Base-by-base conservation (phyloP, 2,797 vertebrate genomes). In the Hydrocynus forskahlii region DNA sequence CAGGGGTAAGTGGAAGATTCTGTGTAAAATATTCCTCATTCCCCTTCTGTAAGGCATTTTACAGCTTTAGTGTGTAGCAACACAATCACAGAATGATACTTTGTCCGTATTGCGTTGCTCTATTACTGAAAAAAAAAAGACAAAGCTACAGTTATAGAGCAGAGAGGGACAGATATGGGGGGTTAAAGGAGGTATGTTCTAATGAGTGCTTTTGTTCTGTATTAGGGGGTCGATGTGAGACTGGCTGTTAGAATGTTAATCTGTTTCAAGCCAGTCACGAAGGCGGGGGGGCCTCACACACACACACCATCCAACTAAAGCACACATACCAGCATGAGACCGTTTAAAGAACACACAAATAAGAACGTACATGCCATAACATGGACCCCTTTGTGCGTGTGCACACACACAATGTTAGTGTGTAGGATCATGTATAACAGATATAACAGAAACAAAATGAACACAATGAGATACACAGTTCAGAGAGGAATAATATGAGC, bases 181-280 rank as follows among this genome's bases (percentile, higher is more conserved):
- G 54, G 25, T 12, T 52, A 48, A 76, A 60, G 48, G 45, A 59
- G 76, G 63, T 29, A 55, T 64, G 74, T 72, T 81, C 67, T 85
- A 85, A 81, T 78, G 59, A 81, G 75, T 17, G 48, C 45, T 71
- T 78, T 83, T 69, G 75, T 81, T 83, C 75, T 43, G 55, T 57
- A 19, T 75, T 81, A 35, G 55, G 23, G 63, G 75, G 71, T 71
- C 62, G 76, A 81, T 81, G 81, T 86, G 76, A 79, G 59, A 80
- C 55, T 82, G 78, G 79, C 57, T 45, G 79, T 79, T 86, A 81
- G 79, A 83, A 81, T 86, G 82, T 83, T 86, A 83, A 83, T 81
- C 79, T 83, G 55, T 63, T 81, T 78, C 78, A 66, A 81, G 62
- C 68, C 69, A 74, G 67, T 80, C 79, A 81, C 75, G 67, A 75